Conservation (phyloP, 2,888 invertebrate species). For the Volucella bombylans region DNA sequence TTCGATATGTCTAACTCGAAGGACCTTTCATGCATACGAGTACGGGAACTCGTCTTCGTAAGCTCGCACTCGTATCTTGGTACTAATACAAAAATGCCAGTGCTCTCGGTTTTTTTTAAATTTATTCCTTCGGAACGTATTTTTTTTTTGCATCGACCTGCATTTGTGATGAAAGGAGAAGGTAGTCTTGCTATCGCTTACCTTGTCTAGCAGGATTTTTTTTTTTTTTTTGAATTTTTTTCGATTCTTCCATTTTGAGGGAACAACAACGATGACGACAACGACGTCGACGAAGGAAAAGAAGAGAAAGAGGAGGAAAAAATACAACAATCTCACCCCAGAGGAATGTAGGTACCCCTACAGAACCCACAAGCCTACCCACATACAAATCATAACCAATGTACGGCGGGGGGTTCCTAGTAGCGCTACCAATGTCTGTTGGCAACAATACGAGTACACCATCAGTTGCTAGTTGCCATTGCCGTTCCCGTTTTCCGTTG, state of each 20-base stretch:
- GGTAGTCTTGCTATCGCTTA: conserved; percentile 54
- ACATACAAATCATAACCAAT: conserved; percentile 60
- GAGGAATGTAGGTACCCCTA: too few relatives aligned
- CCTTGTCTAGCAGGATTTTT: conserved; percentile 53
- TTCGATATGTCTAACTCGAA: conserved; percentile 31
- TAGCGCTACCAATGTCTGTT: conserved; percentile 49
- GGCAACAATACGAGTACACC: conserved; percentile 44
- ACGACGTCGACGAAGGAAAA: too few relatives aligned
- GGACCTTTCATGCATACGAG: conserved; percentile 4
- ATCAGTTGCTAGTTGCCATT: conserved; percentile 32
- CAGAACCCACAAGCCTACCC: conserved; percentile 11
- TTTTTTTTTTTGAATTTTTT: background rate
- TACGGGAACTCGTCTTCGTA: too few relatives aligned
- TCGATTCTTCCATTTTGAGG: conserved; percentile 22
- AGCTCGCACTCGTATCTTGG: background rate
- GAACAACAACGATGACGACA: background rate
- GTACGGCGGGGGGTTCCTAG: conserved; percentile 17
- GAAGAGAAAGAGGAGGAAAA: conserved; percentile 26
- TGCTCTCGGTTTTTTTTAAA: conserved; percentile 47
- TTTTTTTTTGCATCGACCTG: too few relatives aligned
- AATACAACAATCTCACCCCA: conserved; percentile 1
- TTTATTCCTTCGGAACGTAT: too few relatives aligned
- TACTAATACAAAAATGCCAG: conserved; percentile 17
- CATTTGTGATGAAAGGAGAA: conserved; percentile 46
- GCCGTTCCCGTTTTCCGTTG: too few relatives aligned